phyloP scores from a whole-genome alignment of 2,113 vertebrate species.

The Andinoacara biseriatus region DNA sequence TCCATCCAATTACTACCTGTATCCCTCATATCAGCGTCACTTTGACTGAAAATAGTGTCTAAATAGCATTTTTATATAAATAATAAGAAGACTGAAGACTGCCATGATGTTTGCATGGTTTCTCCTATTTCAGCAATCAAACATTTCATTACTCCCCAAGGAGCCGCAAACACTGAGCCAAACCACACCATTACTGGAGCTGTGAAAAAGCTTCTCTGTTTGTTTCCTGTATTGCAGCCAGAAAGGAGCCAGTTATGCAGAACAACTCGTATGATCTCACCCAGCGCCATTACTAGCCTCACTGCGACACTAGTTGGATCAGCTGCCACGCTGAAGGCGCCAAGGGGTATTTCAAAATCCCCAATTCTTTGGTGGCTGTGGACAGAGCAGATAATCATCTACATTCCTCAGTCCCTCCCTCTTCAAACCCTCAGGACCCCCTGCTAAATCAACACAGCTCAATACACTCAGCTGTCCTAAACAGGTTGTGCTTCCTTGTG shows the following conservation, averaged over 20 bases:
- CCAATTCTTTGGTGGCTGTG: constrained; percentile 41
- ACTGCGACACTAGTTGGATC: constrained; percentile 18
- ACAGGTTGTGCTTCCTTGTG: constrained; percentile 52
- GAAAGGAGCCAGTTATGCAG: constrained; percentile 15
- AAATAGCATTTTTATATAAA: background rate
- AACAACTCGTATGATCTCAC: background rate
- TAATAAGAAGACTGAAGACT: constrained; percentile 25
- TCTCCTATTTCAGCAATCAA: constrained; percentile 64
- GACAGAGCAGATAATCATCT: constrained; percentile 59
- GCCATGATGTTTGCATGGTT: constrained; percentile 34
- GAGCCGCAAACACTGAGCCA: constrained; percentile 58
- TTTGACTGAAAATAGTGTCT: background rate
- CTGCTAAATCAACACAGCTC: constrained; percentile 43
- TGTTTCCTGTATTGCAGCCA: constrained; percentile 13
- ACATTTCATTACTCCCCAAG: constrained; percentile 73
- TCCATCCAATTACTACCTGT: background rate
- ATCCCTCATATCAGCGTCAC: background rate
- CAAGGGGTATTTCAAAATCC: constrained; percentile 41
- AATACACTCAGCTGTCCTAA: constrained; percentile 21
- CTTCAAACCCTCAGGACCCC: constrained; percentile 51
- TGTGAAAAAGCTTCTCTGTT: constrained; percentile 37
- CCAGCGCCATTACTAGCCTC: background rate
- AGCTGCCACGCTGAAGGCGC: constrained; percentile 20
- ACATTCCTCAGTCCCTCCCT: constrained; percentile 66
- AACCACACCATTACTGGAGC: constrained; percentile 43